Evolutionary conservation across 2,797 vertebrate genomes (phyloP), one percentile per base, ranked within the genome.

Genomic region (Girardinus metallicus): DNA sequence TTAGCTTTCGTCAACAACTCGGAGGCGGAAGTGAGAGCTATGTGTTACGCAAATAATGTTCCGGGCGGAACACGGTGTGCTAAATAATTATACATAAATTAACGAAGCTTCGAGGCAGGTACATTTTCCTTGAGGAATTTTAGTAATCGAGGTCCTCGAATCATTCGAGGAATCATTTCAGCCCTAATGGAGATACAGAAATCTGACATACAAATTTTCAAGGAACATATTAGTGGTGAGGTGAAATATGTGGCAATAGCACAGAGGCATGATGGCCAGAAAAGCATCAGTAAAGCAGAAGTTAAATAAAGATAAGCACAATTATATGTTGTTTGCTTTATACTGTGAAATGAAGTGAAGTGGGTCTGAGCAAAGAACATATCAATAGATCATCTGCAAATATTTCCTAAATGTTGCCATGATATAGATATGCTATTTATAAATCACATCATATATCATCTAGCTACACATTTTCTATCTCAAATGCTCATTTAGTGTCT

Each of bases 311-410:
- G 2, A 34, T 1, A 34, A 64, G 16, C 13, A 16, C 31, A 64
- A 18, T 34, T 16, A 16, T 34, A 13, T 8, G 15, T 18, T 5
- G 6, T 34, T 64, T 21, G 7, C 5, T 34, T 34, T 18, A 21
- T 1, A 21, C 12, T 60, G 13, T n/a, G 7, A 36, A 34, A 36
- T 64, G 16, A 34, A 8, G 60, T 34, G 60, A 64, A 34, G 12
- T 36, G 31, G 60, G 31, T 21, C 29, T 62, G 13, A 77, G 72
- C 49, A 73, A 34, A 79, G 57, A 39, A 66, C 0, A 77, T 12
- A 53, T 51, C 29, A 80, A 72, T 73, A 78, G 64, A 84, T 79
- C 46, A 73, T 75, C 79, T 72, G 73, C 57, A 80, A 60, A 76
- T 18, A 18, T 71, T 21, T 18, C 44, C 49, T 71, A 72, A 80